Evolutionary conservation across 2,113 vertebrate genomes (phyloP).

Genomic region (Martes martes): DNA sequence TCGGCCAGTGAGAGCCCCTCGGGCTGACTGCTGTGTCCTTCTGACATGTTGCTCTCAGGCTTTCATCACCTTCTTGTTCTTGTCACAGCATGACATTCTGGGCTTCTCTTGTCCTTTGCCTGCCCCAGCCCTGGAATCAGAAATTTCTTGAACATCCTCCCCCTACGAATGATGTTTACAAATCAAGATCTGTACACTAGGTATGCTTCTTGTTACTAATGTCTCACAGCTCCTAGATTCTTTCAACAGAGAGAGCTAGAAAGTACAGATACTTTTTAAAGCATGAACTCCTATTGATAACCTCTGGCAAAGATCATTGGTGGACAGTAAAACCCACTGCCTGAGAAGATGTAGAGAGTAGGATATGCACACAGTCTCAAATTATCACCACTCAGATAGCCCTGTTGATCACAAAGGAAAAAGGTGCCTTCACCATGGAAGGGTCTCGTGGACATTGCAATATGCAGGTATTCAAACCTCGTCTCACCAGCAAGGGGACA

Average conservation of each 20-base stretch:
- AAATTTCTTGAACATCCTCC: neutral
- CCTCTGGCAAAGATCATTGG: neutral
- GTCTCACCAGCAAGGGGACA: neutral
- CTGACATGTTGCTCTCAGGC: neutral
- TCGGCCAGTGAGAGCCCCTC: neutral
- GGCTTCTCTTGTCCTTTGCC: neutral
- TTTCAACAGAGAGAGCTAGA: neutral
- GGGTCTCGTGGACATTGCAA: neutral
- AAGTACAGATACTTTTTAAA: neutral
- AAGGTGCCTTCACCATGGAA: neutral
- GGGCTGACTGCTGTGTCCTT: neutral
- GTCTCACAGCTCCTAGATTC: neutral
- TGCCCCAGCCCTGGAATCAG: neutral
- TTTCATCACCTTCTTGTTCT: neutral
- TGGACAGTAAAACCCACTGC: neutral
- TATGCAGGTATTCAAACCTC: neutral
- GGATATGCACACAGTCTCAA: neutral
- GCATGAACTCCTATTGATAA: neutral
- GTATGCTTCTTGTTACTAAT: neutral
- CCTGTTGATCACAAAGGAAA: neutral
- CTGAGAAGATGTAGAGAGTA: neutral
- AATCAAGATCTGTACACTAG: neutral
- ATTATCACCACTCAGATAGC: neutral
- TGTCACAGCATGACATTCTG: neutral
- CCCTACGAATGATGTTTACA: neutral